Evolutionary conservation across 2,888 invertebrate genomes (phyloP), one percentile per base, ranked within the genome.

Genomic region (Ptychoptera albimana): DNA sequence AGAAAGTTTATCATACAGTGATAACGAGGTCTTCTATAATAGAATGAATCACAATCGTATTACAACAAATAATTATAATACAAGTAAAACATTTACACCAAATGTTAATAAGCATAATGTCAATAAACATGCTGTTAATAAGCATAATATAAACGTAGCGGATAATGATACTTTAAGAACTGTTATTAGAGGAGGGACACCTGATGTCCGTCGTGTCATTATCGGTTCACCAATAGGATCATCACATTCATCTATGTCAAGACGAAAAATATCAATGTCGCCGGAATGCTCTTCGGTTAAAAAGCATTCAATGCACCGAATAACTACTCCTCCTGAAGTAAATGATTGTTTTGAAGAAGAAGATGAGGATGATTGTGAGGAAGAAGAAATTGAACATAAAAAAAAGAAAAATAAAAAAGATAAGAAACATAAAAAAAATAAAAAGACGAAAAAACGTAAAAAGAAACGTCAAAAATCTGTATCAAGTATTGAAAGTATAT

Each of bases 361-460:
- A 1, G 42, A 41, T 11, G 50, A 46, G 10, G 50, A 44, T n/a
- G 72, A 72, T 44, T 70, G 72, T 50, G 71, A 72, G 46, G 71
- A 73, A 35, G 66, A 68, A 51, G 57, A 69, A 45, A 71, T 72
- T 50, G 73, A 74, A 51, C 74, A 75, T 55, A 75, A 75, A 56
- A 57, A 57, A 43, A 64, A 61, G 41, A 59, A 55, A 39, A 57
- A 59, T 45, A 64, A 64, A 51, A 58, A 61, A 48, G 52, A 53
- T 39, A 61, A 79, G 61, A 79, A 79, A 54, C 80, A 82, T 39
- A 82, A 82, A 57, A 77, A 80, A 60, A 82, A 79, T 61, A 83
- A 82, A 59, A 79, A 80, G 50, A 71, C 77, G 37, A 79, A 79
- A 54, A 83, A 79, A 45, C 63, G 69, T 48, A 81, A 79, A 60